These are phyloP conservation scores for Poecile atricapillus DNA, from an alignment of 2,113 vertebrate genomes.

Conservation along the genomic window DNA sequence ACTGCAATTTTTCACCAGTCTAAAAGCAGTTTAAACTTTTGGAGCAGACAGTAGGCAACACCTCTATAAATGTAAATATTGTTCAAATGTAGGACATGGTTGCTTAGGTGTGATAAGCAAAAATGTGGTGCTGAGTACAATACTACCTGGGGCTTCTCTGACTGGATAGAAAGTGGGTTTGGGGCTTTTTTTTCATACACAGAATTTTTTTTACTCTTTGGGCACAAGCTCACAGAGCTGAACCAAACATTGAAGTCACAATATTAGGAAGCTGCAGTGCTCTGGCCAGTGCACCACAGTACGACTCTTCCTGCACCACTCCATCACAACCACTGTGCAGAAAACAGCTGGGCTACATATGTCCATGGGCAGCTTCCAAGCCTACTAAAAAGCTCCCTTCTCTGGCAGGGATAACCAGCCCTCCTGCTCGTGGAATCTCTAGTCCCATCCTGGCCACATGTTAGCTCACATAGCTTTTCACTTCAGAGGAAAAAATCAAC, in stretches of 20 bases:
- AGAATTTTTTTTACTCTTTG: background rate
- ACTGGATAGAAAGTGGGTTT: background rate
- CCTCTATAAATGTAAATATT: background rate
- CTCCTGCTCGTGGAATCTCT: background rate
- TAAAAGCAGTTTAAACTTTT: conserved; percentile 16
- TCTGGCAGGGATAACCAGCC: background rate
- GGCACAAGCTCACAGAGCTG: background rate
- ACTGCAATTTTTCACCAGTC: background rate
- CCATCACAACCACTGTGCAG: conserved; percentile 12
- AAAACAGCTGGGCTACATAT: conserved; percentile 51
- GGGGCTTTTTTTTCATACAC: background rate
- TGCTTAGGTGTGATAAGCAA: background rate
- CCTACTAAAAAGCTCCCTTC: conserved; percentile 22
- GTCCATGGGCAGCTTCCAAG: conserved; percentile 28
- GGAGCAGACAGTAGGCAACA: background rate
- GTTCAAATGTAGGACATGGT: background rate
- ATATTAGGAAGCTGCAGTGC: background rate
- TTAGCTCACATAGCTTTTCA: background rate
- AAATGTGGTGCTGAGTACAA: background rate
- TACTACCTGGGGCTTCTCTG: background rate
- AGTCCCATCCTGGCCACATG: background rate
- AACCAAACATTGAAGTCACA: background rate
- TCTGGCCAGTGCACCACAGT: background rate
- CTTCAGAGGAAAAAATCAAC: background rate
- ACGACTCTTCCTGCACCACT: background rate